Evolutionary conservation across 1,140 invertebrate genomes (phyloP).

Genomic region (Drosophila kanapiae): DNA sequence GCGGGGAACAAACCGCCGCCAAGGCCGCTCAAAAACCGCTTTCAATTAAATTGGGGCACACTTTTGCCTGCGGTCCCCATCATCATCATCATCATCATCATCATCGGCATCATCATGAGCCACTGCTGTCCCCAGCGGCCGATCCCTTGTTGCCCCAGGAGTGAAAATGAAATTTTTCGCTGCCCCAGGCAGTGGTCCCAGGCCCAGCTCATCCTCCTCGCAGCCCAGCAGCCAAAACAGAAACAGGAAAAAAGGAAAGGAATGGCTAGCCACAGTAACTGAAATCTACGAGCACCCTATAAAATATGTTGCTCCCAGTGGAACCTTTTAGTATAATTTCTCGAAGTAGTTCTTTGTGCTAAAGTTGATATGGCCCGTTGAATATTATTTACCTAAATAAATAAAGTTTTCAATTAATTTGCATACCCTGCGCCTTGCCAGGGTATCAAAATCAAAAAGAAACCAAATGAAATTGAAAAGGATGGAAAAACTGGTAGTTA

Average conservation of each 20-base stretch:
- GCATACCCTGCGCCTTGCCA: background rate
- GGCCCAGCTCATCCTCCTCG: conserved; percentile 42
- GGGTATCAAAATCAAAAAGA: conserved; percentile 16
- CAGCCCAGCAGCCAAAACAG: conserved; percentile 11
- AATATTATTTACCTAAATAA: background rate
- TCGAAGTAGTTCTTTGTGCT: no score
- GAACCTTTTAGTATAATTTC: background rate
- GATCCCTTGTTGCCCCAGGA: conserved; percentile 54
- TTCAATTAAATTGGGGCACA: conserved; percentile 83
- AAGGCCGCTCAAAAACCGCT: conserved; percentile 78
- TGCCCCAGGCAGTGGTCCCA: conserved; percentile 49
- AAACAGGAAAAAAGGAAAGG: background rate
- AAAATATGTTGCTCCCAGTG: background rate
- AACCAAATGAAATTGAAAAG: conserved; percentile 27
- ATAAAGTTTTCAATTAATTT: background rate
- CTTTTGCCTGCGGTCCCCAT: conserved; percentile 77
- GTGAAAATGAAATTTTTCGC: conserved; percentile 76
- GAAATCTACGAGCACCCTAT: background rate
- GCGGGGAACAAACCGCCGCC: conserved; percentile 29
- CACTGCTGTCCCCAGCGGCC: conserved; percentile 54
- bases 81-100: conserved; percentile 29
- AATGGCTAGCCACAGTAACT: background rate
- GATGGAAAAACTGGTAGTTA: conserved; percentile 71
- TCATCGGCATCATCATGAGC: conserved; percentile 25
- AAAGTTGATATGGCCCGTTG: background rate